Evolutionary conservation across 2,797 vertebrate species (phyloP), one percentile per base, ranked within the genome.

Genomic region (Pseudomugil tenellus): DNA sequence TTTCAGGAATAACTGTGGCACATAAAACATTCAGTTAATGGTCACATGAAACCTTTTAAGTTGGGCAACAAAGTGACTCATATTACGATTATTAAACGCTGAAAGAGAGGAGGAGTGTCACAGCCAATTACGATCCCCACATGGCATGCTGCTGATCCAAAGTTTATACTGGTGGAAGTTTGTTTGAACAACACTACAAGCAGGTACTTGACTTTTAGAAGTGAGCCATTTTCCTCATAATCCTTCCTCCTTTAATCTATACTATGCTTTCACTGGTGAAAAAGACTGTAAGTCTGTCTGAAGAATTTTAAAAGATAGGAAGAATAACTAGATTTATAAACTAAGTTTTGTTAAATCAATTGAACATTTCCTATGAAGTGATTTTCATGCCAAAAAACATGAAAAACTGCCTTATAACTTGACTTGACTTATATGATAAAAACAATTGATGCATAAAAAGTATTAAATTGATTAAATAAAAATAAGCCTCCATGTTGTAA

Each of bases 1-100:
- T 84, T 74, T 77, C 74, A 65, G 41, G 46, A 78, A 72, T 73
- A 77, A 75, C 74, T 80, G 84, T 84, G 7, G 65, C 54, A 74
- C 51, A 6, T 51, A 69, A 43, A 77, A 34, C 16, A 63, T 46
- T 16, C 63, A 77, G 60, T 81, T 68, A 74, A 59, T 41, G 55
- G 55, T 43, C 59, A 49, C 49, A 61, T 53, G 23, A 64, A 80
- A 34, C 12, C 52, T 72, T 71, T 61, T 37, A 63, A 77, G 35
- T 56, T 49, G 63, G 46, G 41, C 41, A n/a, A 70, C 46, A 56
- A 57, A 49, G 28, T 56, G 53, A 64, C 46, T 61, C 41, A 9
- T 72, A 52, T 69, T 72, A 37, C 16, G 1, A 58, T 74, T 74
- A 77, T 80, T 79, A 72, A 84, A 81, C 58, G 70, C 35, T 62